Conservation (phyloP, 2,797 vertebrate species). For the Acanthurus leucopareius region DNA sequence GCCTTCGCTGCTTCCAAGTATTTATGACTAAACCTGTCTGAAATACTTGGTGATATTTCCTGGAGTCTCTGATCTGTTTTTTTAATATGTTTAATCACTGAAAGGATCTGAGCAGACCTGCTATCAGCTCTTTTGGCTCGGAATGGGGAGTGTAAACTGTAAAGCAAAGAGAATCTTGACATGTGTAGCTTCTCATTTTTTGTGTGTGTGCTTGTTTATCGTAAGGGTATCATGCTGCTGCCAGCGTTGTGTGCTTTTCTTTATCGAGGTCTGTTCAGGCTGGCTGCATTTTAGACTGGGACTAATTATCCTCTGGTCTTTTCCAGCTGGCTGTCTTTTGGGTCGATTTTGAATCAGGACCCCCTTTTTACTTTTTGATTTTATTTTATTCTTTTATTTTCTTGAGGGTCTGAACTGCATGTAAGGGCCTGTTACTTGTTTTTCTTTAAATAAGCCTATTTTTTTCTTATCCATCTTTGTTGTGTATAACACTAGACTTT, state of each 20-base stretch:
- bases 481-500: too few relatives aligned
- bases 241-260: background rate
- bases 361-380: too few relatives aligned
- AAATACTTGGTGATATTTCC: too few relatives aligned
- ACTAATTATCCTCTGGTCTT: constrained; percentile 1
- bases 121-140: background rate
- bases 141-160: constrained; percentile 6
- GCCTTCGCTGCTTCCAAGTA: too few relatives aligned
- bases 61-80: too few relatives aligned
- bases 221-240: background rate
- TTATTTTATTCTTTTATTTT: too few relatives aligned
- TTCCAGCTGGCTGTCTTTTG: background rate
- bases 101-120: background rate
- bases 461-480: too few relatives aligned
- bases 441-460: too few relatives aligned
- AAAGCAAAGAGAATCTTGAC: constrained; percentile 5
- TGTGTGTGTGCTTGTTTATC: background rate
- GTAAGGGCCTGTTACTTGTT: too few relatives aligned
- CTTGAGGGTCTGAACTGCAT: too few relatives aligned
- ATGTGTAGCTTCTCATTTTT: background rate
- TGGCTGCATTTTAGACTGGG: background rate
- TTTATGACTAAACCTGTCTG: too few relatives aligned
- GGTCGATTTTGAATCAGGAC: background rate
- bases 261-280: constrained; percentile 23
- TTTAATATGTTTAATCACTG: background rate